Base-by-base conservation (phyloP, 2,113 vertebrate species). In the Siphamia tubifer region DNA sequence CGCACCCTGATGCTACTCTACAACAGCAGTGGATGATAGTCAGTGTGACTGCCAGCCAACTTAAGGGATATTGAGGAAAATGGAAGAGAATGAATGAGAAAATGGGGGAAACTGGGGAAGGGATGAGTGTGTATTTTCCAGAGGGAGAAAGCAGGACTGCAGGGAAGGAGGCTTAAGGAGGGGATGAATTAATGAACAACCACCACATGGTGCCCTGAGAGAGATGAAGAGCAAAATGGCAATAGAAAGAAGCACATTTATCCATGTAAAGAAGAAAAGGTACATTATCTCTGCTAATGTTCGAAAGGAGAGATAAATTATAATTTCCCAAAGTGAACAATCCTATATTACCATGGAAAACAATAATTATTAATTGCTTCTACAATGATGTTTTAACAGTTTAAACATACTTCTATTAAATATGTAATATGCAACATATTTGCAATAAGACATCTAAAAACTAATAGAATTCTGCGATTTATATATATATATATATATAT, bases 121-220 rank as follows among this genome's bases (percentile, higher is more conserved):
- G 48, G 35, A 66, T 30, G 21, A 21, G 64, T 55, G 61, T 75
- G 30, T 49, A 73, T 81, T 86, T 88, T 89, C 75, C 55, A 81
- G 77, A 77, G 71, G 83, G 76, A 70, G 76, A 73, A 60, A 79
- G 55, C 56, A 82, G 74, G 84, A 84, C 86, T 81, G 77, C 58
- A 57, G 81, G 77, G 77, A 79, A 67, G 45, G 66, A 77, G 64
- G 67, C 80, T 87, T 77, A 82, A 85, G 74, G 77, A 74, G 77
- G 55, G 55, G 68, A 91, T 91, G 89, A 91, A 90, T 91, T 87
- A 91, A 92, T 91, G 81, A 91, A 84, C 72, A 87, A 61, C 78
- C 74, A 45, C 90, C 90, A 91, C 89, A 91, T 92, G 90, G 81
- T 70, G 81, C 77, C 68, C 58, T 57, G 48, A 67, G 66, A 56